These are phyloP conservation scores for Rhagologus leucostigma DNA, from an alignment of 2,113 vertebrate species.

Conservation along the genomic window DNA sequence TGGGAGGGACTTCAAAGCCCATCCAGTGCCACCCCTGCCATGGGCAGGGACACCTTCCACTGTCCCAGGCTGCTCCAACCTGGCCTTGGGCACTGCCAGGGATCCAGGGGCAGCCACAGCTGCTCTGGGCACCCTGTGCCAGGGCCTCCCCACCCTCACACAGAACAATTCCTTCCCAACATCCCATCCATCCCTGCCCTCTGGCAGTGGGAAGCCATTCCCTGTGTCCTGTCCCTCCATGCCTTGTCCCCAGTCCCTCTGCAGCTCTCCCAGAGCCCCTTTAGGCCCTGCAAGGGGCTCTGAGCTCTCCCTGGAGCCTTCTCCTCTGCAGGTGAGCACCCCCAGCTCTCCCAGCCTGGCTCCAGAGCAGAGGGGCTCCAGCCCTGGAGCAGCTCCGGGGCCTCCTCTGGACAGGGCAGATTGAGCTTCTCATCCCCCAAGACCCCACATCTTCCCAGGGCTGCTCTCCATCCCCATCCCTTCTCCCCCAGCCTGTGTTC, in stretches of 20 bases:
- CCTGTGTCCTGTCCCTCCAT: not conserved
- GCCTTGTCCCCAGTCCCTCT: not conserved
- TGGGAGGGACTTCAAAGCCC: not conserved
- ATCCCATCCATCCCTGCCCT: not conserved
- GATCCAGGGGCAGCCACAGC: not conserved
- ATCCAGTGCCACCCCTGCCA: not conserved
- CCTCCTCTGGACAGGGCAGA: not conserved
- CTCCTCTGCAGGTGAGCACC: not conserved
- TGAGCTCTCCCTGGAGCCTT: not conserved
- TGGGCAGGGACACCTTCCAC: not conserved
- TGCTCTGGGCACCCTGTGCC: accelerated
- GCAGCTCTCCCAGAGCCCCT: not conserved
- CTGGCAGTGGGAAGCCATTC: not conserved
- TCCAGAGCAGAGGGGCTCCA: not conserved
- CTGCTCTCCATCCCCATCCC: not conserved
- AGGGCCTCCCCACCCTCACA: accelerated
- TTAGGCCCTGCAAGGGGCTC: not conserved
- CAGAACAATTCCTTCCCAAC: not conserved
- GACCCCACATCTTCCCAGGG: not conserved
- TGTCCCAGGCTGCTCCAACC: not conserved
- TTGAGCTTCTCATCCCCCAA: not conserved
- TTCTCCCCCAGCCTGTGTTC: not conserved
- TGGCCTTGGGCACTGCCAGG: not conserved
- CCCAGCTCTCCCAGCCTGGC: not conserved
- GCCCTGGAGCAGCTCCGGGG: not conserved